Conservation (phyloP, 2,888 invertebrate genomes). For the Spatulosminthurus flaviceps region DNA sequence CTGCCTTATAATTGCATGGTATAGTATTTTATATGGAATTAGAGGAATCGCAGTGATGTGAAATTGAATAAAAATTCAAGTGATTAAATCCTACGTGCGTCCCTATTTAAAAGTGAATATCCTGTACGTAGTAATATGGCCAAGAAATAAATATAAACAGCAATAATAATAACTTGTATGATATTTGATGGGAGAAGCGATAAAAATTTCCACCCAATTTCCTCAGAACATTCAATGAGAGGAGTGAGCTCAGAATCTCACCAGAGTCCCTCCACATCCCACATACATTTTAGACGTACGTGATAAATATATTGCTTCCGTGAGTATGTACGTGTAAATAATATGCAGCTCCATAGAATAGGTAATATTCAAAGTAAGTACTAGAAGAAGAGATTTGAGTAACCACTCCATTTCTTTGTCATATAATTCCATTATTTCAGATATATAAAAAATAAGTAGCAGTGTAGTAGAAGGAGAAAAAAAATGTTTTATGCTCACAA, state of each 20-base stretch:
- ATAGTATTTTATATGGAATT: neutral
- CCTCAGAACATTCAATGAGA: neutral
- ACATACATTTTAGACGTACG: too few species aligned
- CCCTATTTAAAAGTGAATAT: neutral
- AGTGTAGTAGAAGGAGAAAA: conserved; percentile 1
- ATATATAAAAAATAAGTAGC: too few species aligned
- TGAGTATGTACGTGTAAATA: too few species aligned
- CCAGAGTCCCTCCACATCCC: too few species aligned
- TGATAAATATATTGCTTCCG: too few species aligned
- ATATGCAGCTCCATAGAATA: too few species aligned
- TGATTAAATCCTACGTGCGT: neutral
- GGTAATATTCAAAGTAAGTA: too few species aligned
- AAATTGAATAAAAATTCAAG: conserved; percentile 13
- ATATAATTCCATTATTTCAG: conserved; percentile 6
- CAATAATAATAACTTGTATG: too few species aligned
- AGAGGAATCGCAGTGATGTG: neutral
- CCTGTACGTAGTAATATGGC: too few species aligned
- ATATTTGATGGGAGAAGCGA: conserved; percentile 21
- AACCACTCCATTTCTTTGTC: neutral
- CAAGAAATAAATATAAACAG: conserved; percentile 8
- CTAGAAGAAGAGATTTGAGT: too few species aligned
- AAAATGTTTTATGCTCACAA: conserved; percentile 39
- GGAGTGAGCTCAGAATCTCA: too few species aligned
- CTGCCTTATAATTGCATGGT: neutral
- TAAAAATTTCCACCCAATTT: conserved; percentile 46